Base-by-base conservation (phyloP, 2,888 invertebrate species). In the Patella ulyssiponensis region DNA sequence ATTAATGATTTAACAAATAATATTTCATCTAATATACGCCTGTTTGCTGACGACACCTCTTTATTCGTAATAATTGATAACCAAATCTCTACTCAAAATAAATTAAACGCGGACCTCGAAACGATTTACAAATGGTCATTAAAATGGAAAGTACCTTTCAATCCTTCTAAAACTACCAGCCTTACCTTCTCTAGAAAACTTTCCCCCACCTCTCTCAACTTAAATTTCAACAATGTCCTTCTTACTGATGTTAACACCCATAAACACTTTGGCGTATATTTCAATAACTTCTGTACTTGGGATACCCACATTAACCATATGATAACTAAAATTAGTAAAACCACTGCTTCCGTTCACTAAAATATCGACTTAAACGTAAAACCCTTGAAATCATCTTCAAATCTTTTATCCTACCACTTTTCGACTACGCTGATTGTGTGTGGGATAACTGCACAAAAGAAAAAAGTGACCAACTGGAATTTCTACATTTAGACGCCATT, bases 381-480 rank as follows among this genome's bases (percentile, higher is more conserved):
- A 20, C 74, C 1, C 51, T 77, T 11, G n/a, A 77, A 70, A 74
- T n/a, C 17, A 77, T 74, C 73, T 73, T 70, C 23, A 73, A n/a
- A 20, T 69, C 44, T 0, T 77, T 70, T 14, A 54, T 77, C 5
- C 9, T 77, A 7, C 77, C 77, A 27, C 51, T 15, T n/a, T 69
- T 73, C 71, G 44, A 77, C 33, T 70, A 69, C 51, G 52, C 73
- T 23, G 72, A 69, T 56, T 33, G 44, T 44, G n/a, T 73, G 1
- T 69, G 77, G 70, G 70, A 77, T 69, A 73, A 73, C 44, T 77
- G 70, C 71, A 77, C 69, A 3, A 20, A 33, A 5, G 3, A 69
- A 69, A 33, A 44, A 17, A 51, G 58, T 11, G 15, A 27, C 0
- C 9, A 15, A 4, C 54, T 58, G 44, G 77, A 77, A 73, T 23